A percentile compares a stretch with the other conserved stretches of the same genome.
phyloP scores from a whole-genome alignment of 2,888 invertebrate species.

The Agrochola lychnidis region DNA sequence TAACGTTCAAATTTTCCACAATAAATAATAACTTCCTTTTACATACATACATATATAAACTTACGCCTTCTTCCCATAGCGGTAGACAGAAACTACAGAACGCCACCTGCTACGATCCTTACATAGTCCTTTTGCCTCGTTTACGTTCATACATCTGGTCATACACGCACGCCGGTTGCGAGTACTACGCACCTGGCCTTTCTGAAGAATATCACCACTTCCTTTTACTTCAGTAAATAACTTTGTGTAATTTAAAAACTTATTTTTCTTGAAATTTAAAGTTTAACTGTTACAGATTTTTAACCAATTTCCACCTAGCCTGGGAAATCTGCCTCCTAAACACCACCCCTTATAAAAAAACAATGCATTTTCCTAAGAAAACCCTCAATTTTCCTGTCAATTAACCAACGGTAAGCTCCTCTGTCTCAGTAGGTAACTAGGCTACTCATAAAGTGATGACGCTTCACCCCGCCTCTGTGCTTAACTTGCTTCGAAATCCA shows the following conservation, averaged over 20 bases:
- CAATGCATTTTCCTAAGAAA: background rate
- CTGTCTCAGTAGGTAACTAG: constrained; percentile 17
- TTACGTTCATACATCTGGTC: too few species aligned
- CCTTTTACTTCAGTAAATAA: background rate
- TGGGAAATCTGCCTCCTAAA: background rate
- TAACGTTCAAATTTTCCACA: background rate
- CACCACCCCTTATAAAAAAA: background rate
- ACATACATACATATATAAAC: too few species aligned
- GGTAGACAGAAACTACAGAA: too few species aligned
- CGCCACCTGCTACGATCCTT: too few species aligned
- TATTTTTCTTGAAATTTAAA: background rate
- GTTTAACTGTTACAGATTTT: background rate
- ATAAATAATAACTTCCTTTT: background rate
- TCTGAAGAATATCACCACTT: too few species aligned
- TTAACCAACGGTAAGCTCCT: background rate
- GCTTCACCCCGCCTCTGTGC: constrained; percentile 89
- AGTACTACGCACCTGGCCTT: too few species aligned
- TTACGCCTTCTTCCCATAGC: too few species aligned
- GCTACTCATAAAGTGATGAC: constrained; percentile 56
- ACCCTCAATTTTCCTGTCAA: background rate
- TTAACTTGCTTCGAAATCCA: constrained; percentile 70
- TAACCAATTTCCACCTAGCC: background rate
- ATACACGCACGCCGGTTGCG: too few species aligned
- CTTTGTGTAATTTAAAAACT: background rate
- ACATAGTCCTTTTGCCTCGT: too few species aligned